phyloP scores from a whole-genome alignment of 2,113 vertebrate species.

The Scomber scombrus region DNA sequence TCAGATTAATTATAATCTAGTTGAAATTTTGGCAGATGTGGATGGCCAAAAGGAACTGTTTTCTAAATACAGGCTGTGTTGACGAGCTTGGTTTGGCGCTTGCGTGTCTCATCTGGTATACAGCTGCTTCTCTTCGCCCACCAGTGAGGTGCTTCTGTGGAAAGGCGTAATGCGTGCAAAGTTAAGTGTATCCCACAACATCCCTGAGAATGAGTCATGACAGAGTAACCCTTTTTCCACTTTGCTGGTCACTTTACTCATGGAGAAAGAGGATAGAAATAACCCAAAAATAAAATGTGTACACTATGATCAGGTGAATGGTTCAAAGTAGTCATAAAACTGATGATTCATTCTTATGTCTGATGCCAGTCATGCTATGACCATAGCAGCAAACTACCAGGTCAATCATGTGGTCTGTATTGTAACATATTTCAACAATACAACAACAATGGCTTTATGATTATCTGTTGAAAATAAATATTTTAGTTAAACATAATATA shows the following conservation, averaged over 20 bases:
- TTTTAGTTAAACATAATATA: too few relatives aligned
- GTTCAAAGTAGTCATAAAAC: neutral
- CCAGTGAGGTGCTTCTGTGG: neutral
- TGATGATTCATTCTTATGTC: slow-evolving; percentile 37
- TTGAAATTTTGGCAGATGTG: too few relatives aligned
- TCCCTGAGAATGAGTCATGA: slow-evolving; percentile 23
- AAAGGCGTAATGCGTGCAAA: neutral
- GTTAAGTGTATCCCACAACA: slow-evolving; percentile 17
- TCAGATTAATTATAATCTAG: too few relatives aligned
- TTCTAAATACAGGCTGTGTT: neutral
- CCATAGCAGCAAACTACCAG: neutral
- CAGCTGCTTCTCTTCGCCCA: slow-evolving; percentile 28
- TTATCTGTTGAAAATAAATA: neutral
- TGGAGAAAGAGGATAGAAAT: slow-evolving; percentile 15
- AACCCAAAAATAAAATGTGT: slow-evolving; percentile 10
- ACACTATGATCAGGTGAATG: neutral
- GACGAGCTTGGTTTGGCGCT: neutral
- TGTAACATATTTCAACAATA: neutral
- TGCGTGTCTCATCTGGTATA: slow-evolving; percentile 25
- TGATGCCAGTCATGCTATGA: neutral
- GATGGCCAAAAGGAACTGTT: too few relatives aligned
- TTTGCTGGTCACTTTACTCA: slow-evolving; percentile 38
- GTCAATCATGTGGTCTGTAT: neutral
- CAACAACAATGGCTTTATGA: neutral
- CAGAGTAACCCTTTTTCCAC: slow-evolving; percentile 18